These are phyloP conservation scores for Saguinus imperator DNA, from an alignment of 2,113 vertebrate species.

Conservation along the genomic window DNA sequence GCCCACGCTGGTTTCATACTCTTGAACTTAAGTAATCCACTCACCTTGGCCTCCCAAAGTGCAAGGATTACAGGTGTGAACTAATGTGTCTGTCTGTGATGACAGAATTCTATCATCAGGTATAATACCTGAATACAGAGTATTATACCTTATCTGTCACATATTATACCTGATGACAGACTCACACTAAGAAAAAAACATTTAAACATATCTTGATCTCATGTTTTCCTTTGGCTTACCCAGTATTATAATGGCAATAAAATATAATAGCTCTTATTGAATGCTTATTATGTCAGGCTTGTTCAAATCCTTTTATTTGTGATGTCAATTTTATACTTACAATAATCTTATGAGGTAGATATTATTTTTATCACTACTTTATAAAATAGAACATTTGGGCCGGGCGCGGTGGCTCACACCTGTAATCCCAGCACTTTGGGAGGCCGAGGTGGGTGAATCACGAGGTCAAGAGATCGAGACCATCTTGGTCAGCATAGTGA, in stretches of 20 bases:
- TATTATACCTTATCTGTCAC: background rate
- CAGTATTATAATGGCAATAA: background rate
- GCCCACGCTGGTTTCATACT: too few relatives aligned
- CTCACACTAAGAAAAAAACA: constrained; percentile 40
- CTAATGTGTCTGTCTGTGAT: too few relatives aligned
- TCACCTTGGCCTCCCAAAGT: too few relatives aligned
- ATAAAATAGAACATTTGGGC: background rate
- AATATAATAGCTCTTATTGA: background rate
- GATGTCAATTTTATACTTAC: background rate
- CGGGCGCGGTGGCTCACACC: too few relatives aligned
- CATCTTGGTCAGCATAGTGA: too few relatives aligned
- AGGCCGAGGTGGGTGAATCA: too few relatives aligned
- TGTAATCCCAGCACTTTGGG: too few relatives aligned
- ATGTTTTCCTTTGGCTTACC: constrained; percentile 20
- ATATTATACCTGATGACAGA: background rate
- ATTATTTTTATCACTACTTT: background rate
- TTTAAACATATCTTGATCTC: background rate
- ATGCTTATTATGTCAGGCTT: background rate
- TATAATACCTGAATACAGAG: background rate
- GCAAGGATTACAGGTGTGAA: too few relatives aligned
- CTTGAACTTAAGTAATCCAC: too few relatives aligned
- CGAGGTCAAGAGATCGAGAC: too few relatives aligned
- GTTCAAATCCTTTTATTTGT: constrained; percentile 1
- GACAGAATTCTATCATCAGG: background rate
- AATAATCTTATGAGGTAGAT: background rate